phyloP scores from a whole-genome alignment of 2,113 vertebrate genomes.

The Clarias batrachus region DNA sequence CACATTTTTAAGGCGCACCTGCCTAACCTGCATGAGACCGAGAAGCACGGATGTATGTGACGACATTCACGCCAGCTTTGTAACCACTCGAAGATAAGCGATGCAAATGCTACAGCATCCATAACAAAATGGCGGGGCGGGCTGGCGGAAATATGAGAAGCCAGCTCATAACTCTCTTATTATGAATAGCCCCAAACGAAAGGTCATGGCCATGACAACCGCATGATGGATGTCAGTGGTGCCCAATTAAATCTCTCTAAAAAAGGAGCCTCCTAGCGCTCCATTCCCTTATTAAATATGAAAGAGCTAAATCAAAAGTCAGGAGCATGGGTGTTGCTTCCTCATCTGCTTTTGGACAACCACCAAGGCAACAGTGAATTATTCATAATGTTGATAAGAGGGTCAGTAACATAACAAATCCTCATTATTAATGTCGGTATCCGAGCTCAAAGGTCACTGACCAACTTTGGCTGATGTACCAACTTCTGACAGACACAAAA shows the following conservation, averaged over 20 bases:
- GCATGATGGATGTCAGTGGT: conserved; percentile 77
- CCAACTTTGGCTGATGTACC: conserved; percentile 57
- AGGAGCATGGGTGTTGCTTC: conserved; percentile 63
- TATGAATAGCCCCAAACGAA: conserved; percentile 77
- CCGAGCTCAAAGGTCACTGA: conserved; percentile 71
- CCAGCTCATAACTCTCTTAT: conserved; percentile 75
- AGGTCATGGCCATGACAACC: conserved; percentile 80
- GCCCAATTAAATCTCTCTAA: conserved; percentile 78
- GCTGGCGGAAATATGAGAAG: conserved; percentile 67
- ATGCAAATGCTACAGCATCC: conserved; percentile 54
- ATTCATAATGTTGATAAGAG: conserved; percentile 74
- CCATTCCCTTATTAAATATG: conserved; percentile 79
- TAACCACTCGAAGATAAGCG: conserved; percentile 48
- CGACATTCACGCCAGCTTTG: conserved; percentile 32
- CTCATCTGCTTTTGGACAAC: conserved; percentile 65
- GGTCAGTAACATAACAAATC: conserved; percentile 72
- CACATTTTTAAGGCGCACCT: conserved; percentile 1
- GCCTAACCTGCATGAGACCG: conserved; percentile 21
- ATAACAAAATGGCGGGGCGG: conserved; percentile 57
- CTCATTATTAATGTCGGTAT: conserved; percentile 72
- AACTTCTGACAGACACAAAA: conserved; percentile 57
- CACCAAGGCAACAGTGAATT: conserved; percentile 65
- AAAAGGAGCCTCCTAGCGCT: conserved; percentile 68
- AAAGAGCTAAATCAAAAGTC: conserved; percentile 75
- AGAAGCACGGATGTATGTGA: conserved; percentile 12